Evolutionary conservation across 2,888 invertebrate species (phyloP).

Genomic region (Drosophila rubida): DNA sequence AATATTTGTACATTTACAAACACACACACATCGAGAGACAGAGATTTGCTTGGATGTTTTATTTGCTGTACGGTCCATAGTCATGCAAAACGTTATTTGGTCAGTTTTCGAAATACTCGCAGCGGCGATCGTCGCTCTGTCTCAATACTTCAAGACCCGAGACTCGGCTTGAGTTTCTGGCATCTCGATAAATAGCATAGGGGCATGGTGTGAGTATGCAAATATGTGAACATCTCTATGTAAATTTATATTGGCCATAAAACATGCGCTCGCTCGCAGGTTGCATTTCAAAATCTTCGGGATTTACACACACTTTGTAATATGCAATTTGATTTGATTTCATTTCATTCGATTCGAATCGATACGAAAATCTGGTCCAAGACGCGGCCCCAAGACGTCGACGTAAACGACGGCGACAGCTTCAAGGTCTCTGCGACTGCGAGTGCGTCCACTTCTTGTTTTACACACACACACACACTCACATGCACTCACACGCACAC

Average conservation of each 20-base stretch:
- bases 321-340: constrained; percentile 32
- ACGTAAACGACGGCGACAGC: constrained; percentile 38
- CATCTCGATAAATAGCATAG: constrained; percentile 38
- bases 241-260: constrained; percentile 63
- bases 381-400: constrained; percentile 12
- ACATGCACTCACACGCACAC: constrained; percentile 22
- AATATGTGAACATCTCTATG: constrained; percentile 38
- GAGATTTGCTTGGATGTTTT: constrained; percentile 28
- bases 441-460: constrained; percentile 77
- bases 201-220: constrained; percentile 4
- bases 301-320: neutral
- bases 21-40: no score
- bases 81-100: constrained; percentile 63
- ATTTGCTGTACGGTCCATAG: constrained; percentile 70
- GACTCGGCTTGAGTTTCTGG: constrained; percentile 30
- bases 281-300: constrained; percentile 62
- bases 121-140: constrained; percentile 20
- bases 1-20: constrained; percentile 6
- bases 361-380: constrained; percentile 30
- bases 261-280: no score
- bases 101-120: constrained; percentile 49
- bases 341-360: constrained; percentile 5
- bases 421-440: constrained; percentile 67
- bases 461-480: constrained; percentile 50
- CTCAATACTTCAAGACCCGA: neutral